These are phyloP conservation scores for Laticauda colubrina DNA, from an alignment of 2,113 vertebrate species.

Conservation along the genomic window DNA sequence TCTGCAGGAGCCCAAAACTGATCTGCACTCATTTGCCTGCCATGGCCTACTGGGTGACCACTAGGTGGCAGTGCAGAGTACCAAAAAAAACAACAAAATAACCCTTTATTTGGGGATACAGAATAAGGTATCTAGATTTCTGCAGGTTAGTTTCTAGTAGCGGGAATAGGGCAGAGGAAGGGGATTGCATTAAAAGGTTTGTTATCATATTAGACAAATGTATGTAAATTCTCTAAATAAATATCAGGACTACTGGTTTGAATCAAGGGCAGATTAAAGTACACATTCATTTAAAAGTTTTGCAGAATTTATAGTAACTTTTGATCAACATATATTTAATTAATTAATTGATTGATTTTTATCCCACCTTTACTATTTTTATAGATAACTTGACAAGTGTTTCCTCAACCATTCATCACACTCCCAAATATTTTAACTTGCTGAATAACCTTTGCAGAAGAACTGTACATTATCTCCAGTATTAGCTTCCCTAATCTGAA, in stretches of 20 bases:
- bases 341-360: not conserved
- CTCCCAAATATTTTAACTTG: no score
- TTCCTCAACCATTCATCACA: no score
- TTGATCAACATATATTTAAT: not conserved
- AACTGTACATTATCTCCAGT: no score
- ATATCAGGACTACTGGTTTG: not conserved
- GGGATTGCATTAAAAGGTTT: not conserved
- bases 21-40: not conserved
- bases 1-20: not conserved
- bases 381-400: no score
- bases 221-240: not conserved
- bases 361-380: no score
- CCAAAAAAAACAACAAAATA: not conserved
- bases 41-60: not conserved
- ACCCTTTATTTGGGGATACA: no score
- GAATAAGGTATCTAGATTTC: not conserved
- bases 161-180: no score
- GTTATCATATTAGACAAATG: not conserved
- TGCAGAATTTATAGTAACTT: not conserved
- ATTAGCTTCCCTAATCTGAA: not conserved
- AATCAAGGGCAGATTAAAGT: not conserved
- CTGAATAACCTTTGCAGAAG: no score
- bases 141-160: not conserved
- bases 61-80: not conserved
- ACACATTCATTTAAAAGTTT: not conserved